Base-by-base conservation (phyloP, 2,888 invertebrate genomes). In the Melangyna quadrimaculata region DNA sequence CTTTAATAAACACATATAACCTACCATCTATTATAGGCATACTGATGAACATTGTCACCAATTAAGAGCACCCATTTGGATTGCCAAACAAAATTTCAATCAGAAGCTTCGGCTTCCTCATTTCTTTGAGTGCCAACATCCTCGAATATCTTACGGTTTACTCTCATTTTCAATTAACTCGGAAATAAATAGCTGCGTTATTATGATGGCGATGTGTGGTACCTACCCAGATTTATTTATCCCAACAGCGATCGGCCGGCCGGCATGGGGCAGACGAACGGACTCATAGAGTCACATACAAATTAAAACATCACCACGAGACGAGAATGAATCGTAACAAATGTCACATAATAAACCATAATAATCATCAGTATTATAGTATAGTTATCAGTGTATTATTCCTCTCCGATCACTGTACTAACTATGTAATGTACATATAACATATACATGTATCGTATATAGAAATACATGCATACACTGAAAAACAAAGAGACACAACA, bases 91-190 rank as follows among this genome's bases (percentile, higher is more conserved):
- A 69, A 74, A 61, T 4, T 27, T 37, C 19, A 63, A 37, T 32
- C 63, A 79, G 45, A 43, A 63, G 63, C 72, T 75, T 65, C 45
- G 48, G 80, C 45, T 81, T 86, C 81, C 86, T 86, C 73, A 86
- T 86, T 81, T 81, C 81, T 78, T 86, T 78, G 77, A 86, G 81
- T 78, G 69, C 73, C 81, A 86, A 86, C 86, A 86, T 86, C 86
- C 86, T 86, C 86, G 55, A 86, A 63, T 78, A 35, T 81, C 71
- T 78, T 78, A 51, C 81, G 78, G 78, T 63, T 86, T 81, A 86
- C 69, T 81, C 86, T 78, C 77, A 70, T 81, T 77, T 81, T 78
- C 81, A 86, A 81, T 86, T 86, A 86, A 78, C 57, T 69, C 71
- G 48, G 57, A 77, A 72, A 81, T 81, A 75, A 77, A 81, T 80